phyloP scores from a whole-genome alignment of 2,888 invertebrate species.

The Cataglyphis albicans region DNA sequence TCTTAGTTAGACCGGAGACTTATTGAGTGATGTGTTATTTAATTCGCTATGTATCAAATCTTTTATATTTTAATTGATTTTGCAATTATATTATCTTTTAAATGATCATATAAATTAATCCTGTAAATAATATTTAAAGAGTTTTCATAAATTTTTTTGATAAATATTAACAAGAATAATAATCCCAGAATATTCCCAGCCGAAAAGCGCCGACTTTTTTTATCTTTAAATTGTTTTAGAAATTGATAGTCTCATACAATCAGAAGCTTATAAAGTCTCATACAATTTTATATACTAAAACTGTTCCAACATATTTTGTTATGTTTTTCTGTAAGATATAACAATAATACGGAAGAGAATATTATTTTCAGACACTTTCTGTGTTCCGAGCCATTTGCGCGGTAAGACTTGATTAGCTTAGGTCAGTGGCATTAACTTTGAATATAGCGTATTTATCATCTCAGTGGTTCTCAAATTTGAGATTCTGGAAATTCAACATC shows the following conservation, averaged over 20 bases:
- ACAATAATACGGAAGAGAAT: not conserved
- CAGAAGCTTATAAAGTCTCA: too few species aligned
- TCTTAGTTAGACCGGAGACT: too few species aligned
- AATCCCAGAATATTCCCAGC: not conserved
- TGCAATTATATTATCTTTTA: not conserved
- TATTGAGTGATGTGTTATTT: not conserved
- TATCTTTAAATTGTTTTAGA: too few species aligned
- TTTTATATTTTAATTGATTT: not conserved
- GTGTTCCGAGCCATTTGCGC: not conserved
- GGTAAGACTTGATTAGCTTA: not conserved
- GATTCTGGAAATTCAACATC: not conserved
- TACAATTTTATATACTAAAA: not conserved
- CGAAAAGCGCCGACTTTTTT: too few species aligned
- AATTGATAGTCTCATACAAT: too few species aligned
- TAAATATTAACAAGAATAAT: not conserved
- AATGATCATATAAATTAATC: not conserved
- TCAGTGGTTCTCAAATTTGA: not conserved
- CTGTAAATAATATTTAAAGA: not conserved
- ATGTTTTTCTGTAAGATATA: not conserved
- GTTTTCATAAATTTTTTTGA: constrained; percentile 3
- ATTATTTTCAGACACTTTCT: not conserved
- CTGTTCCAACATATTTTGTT: not conserved
- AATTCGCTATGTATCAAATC: not conserved
- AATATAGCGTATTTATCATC: constrained; percentile 1
- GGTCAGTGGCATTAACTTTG: constrained; percentile 26